These are phyloP conservation scores for Mellivora capensis DNA, from an alignment of 2,113 vertebrate genomes.

Conservation along the genomic window DNA sequence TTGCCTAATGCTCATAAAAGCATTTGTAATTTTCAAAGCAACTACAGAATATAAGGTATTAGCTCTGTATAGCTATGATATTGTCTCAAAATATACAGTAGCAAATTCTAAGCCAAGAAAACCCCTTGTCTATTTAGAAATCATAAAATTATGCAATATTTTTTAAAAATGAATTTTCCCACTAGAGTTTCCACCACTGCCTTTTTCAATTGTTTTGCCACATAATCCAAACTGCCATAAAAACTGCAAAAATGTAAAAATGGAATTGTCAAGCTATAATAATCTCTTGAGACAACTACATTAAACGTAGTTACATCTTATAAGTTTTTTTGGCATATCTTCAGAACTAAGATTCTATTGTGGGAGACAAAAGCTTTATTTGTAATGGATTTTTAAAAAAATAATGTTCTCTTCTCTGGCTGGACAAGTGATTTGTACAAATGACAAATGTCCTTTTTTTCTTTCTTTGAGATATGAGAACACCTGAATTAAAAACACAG, in stretches of 20 bases:
- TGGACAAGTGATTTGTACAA: not conserved
- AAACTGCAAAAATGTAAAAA: slow-evolving; percentile 15
- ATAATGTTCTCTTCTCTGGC: not conserved
- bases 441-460: not conserved
- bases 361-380: not conserved
- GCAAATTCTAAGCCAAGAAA: slow-evolving; percentile 1
- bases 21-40: slow-evolving; percentile 37
- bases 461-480: not conserved
- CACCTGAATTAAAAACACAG: not conserved
- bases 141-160: not conserved
- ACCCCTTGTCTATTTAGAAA: not conserved
- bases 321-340: not conserved
- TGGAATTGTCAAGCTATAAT: not conserved
- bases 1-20: slow-evolving; percentile 6
- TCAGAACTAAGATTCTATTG: not conserved
- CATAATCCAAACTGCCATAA: not conserved
- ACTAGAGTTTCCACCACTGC: not conserved
- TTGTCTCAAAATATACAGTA: not conserved
- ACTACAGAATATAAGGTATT: not conserved
- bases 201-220: slow-evolving; percentile 25
- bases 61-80: not conserved
- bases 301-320: not conserved
- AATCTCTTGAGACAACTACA: not conserved
- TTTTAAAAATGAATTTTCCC: slow-evolving; percentile 29
- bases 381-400: not conserved